Evolutionary conservation across 2,113 vertebrate species (phyloP).

Genomic region (Phycodurus eques): DNA sequence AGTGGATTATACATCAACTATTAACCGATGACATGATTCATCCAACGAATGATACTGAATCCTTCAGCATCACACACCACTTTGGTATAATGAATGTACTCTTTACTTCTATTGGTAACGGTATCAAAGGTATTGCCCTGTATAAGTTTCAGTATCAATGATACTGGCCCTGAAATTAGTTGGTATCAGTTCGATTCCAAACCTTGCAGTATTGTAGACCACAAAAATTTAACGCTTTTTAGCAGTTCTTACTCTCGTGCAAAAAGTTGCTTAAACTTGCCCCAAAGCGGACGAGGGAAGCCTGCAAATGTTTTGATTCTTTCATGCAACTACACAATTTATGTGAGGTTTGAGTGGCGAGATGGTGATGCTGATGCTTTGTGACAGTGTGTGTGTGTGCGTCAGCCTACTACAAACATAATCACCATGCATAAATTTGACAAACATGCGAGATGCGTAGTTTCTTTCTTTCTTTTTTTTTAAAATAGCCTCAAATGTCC

Average conservation of each 20-base stretch:
- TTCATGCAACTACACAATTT: constrained; percentile 5
- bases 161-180: background rate
- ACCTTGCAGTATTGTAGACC: background rate
- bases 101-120: no score
- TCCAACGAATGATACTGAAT: no score
- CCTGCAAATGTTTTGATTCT: background rate
- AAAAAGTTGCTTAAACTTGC: background rate
- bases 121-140: no score
- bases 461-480: background rate
- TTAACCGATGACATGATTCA: no score
- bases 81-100: no score
- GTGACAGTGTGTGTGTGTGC: background rate
- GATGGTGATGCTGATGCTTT: background rate
- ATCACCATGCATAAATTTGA: background rate
- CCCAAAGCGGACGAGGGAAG: background rate
- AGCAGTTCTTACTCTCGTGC: background rate
- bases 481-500: background rate
- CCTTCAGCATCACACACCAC: no score
- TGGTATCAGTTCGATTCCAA: no score
- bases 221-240: background rate
- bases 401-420: background rate
- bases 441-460: background rate
- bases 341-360: constrained; percentile 1
- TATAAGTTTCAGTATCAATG: no score
- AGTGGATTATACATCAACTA: no score